Conservation (phyloP, 1,140 invertebrate genomes). For the Achroia grisella region DNA sequence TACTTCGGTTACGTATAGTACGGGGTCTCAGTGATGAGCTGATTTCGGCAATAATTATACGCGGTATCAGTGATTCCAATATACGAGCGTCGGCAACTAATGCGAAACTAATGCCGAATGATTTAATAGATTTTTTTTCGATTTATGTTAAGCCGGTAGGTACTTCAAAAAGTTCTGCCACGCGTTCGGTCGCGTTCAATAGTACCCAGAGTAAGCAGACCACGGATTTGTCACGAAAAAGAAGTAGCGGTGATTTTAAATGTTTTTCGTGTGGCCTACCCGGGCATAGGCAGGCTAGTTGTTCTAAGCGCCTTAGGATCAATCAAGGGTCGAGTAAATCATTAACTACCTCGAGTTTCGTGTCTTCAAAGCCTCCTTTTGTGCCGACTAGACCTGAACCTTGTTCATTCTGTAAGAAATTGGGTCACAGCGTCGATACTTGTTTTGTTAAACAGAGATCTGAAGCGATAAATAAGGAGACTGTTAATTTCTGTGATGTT, state of each 20-base stretch:
- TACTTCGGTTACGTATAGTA: conserved; percentile 11
- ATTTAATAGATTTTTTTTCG: conserved; percentile 13
- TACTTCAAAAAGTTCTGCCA: neutral
- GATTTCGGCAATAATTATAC: conserved; percentile 4
- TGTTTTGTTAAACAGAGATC: conserved; percentile 20
- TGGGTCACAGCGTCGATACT: conserved; percentile 10
- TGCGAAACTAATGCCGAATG: conserved; percentile 7
- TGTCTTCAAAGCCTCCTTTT: neutral
- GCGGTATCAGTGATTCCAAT: conserved; percentile 14
- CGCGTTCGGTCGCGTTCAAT: too few relatives aligned
- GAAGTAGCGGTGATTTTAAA: too few relatives aligned
- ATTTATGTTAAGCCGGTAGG: conserved; percentile 13
- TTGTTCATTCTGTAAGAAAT: conserved; percentile 19
- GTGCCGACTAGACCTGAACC: neutral
- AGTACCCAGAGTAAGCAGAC: neutral
- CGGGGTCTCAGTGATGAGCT: conserved; percentile 16
- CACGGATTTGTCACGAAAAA: neutral
- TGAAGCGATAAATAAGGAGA: conserved; percentile 6
- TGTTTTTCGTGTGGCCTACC: too few relatives aligned
- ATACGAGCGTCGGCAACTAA: conserved; percentile 17
- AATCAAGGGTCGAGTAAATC: too few relatives aligned
- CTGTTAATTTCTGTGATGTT: conserved; percentile 4
- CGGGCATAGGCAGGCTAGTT: too few relatives aligned
- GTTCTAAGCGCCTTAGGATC: too few relatives aligned
- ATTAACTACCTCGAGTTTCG: neutral